A percentile compares a stretch with the other conserved stretches of the same genome.
Evolutionary conservation across 2,888 invertebrate genomes (phyloP).

Genomic region (Osmoderma eremita): DNA sequence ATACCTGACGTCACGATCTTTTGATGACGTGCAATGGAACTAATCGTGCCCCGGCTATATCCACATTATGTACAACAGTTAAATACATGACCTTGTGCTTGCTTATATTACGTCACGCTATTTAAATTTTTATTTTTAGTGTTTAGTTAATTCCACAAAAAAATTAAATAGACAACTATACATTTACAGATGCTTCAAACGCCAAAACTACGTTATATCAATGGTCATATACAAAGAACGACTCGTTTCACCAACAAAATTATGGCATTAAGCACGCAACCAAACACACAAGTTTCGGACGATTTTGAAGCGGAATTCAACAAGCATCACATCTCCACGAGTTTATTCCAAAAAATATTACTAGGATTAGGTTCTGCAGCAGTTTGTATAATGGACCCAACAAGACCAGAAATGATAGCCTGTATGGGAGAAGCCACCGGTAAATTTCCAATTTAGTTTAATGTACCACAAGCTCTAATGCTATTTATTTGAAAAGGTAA

Average conservation of each 20-base stretch:
- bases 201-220: slow-evolving; percentile 1
- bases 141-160: not conserved
- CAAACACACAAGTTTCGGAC: slow-evolving; percentile 14
- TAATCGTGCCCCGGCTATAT: no score
- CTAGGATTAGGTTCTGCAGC: slow-evolving; percentile 89
- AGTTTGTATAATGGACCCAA: slow-evolving; percentile 83
- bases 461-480: not conserved
- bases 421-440: slow-evolving; percentile 94
- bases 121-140: slow-evolving; percentile 1
- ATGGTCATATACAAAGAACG: not conserved
- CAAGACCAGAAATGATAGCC: slow-evolving; percentile 91
- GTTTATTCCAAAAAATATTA: slow-evolving; percentile 78
- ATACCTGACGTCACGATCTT: no score
- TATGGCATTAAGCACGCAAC: slow-evolving; percentile 6
- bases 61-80: no score
- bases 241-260: not conserved
- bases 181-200: slow-evolving; percentile 18
- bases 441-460: slow-evolving; percentile 40
- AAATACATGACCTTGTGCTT: not conserved
- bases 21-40: no score
- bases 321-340: slow-evolving; percentile 72
- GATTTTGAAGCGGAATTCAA: slow-evolving; percentile 72
- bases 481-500: slow-evolving; percentile 59
- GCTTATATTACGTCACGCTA: slow-evolving; percentile 8
- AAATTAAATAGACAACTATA: not conserved